These are phyloP conservation scores for Apis dorsata DNA, from an alignment of 1,140 invertebrate species.

Conservation along the genomic window DNA sequence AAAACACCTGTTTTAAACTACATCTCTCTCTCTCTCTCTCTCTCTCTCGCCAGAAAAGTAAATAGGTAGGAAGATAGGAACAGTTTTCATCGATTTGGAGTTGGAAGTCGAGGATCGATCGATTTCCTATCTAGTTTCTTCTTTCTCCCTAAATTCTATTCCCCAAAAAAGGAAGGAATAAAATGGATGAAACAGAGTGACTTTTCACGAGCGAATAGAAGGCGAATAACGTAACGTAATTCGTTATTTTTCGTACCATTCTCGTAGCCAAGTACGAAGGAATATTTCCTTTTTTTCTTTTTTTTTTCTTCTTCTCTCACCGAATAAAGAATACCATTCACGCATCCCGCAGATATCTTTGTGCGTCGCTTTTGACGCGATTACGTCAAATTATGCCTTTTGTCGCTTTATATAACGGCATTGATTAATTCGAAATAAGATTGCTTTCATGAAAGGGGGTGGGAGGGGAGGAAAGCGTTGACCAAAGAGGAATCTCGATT, in stretches of 20 bases:
- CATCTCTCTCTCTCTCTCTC: not conserved
- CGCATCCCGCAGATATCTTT: not conserved
- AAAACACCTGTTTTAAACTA: constrained; percentile 9
- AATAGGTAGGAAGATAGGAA: no score
- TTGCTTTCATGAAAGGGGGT: not conserved
- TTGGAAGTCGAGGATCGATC: no score
- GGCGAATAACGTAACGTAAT: not conserved
- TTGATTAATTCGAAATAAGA: no score
- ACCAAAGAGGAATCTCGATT: no score
- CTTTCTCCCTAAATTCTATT: not conserved
- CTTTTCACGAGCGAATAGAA: not conserved
- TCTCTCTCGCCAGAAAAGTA: not conserved
- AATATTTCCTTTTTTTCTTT: no score
- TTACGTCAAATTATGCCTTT: constrained; percentile 11
- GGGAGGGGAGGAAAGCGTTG: not conserved
- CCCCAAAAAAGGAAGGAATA: not conserved
- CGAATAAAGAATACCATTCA: constrained; percentile 55
- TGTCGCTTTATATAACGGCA: constrained; percentile 5
- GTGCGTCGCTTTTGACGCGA: not conserved
- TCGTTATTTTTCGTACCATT: constrained; percentile 21
- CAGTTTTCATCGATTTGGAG: no score
- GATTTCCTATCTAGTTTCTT: no score
- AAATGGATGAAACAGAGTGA: not conserved
- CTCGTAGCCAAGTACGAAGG: not conserved
- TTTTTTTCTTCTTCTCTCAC: not conserved